Base-by-base conservation (phyloP, 2,888 invertebrate genomes). In the Pollenia amentaria region DNA sequence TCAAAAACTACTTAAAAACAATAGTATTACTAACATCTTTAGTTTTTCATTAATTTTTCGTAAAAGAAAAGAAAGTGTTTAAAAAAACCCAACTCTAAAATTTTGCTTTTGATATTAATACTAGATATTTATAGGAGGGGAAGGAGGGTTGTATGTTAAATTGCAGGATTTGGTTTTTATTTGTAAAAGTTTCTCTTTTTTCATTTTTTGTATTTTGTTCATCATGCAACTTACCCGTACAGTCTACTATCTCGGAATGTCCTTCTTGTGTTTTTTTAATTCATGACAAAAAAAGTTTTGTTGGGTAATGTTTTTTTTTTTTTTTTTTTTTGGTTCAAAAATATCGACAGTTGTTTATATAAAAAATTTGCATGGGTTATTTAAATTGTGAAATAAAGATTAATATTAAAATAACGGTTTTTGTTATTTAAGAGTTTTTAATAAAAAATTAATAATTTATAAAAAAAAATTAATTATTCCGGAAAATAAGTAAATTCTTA, bases 221-320 rank as follows among this genome's bases (percentile, higher is more conserved):
- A 90, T 92, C 93, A 93, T 93, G 93, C 93, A 92, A 93, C 93
- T 93, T 93, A 93, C 96, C 97, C 97, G 94, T 97, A 97, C 94
- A 97, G 95, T 94, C 97, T 96, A 95, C 97, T 97, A 95, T 97
- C 97, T 94, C 96, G 97, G 94, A 97, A 96, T 95, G 97, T 97
- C 95, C 96, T 96, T 96, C 97, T 97, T 90, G 89, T 90, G 90
- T 84, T 84, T 85, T 85, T 65, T 75, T 57, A 51, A 65, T 85
- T 77, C 81, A 62, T 82, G 81, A 75, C 55, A 72, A 85, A 84
- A 62, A 73, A 81, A 76, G 40, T 57, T 87, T 85, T 82, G 70
- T 85, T 85, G 85, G 82, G 72, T 80, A 72, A 79, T 75, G 64
- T 11, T 81, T 79, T 73, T 9, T 64, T 42, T 78, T 70, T 73